A percentile compares a stretch with the other conserved stretches of the same genome.
phyloP scores from a whole-genome alignment of 2,113 vertebrate species.

The Blennius ocellaris region DNA sequence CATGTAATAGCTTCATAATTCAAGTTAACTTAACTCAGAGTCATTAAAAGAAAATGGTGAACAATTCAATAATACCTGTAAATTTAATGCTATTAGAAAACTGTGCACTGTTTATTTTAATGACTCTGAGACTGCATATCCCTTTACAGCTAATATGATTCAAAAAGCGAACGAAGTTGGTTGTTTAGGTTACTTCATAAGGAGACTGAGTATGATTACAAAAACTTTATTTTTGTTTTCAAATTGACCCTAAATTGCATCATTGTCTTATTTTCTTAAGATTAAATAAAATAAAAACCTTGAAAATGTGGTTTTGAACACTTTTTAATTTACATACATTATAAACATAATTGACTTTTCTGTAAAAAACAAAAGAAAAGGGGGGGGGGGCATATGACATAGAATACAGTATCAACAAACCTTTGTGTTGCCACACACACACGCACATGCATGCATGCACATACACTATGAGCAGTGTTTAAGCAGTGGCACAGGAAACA shows the following conservation, averaged over 20 bases:
- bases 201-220: too few species aligned
- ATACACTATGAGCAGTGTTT: background rate
- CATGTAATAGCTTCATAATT: too few species aligned
- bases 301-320: background rate
- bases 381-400: too few species aligned
- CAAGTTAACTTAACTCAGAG: too few species aligned
- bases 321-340: background rate
- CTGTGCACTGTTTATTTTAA: background rate
- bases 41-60: too few species aligned
- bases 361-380: background rate
- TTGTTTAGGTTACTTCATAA: too few species aligned
- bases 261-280: too few species aligned
- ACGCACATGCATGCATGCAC: constrained; percentile 13
- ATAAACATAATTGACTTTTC: background rate
- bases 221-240: too few species aligned
- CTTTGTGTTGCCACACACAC: constrained; percentile 1
- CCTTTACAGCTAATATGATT: background rate
- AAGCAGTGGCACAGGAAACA: constrained; percentile 45
- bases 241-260: too few species aligned
- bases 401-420: background rate
- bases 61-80: too few species aligned
- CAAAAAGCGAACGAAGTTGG: background rate
- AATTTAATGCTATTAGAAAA: background rate
- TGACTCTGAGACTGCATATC: background rate
- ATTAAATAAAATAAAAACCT: too few species aligned